These are phyloP conservation scores for Axis porcinus DNA, from an alignment of 2,113 vertebrate species.

Conservation along the genomic window DNA sequence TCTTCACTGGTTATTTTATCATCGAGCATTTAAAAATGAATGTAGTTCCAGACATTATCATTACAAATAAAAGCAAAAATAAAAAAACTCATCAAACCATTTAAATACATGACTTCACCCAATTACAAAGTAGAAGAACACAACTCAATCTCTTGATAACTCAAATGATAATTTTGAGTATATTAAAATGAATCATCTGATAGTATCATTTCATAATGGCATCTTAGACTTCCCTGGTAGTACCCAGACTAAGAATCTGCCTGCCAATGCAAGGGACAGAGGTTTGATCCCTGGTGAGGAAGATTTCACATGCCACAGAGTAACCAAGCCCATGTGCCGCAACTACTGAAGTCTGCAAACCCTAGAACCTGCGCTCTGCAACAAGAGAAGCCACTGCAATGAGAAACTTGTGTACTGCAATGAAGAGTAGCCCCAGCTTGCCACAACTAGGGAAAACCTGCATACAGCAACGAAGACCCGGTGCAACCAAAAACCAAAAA, in stretches of 20 bases:
- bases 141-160: not conserved
- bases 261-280: not conserved
- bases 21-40: not conserved
- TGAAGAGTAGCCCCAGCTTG: not conserved
- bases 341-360: not conserved
- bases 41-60: not conserved
- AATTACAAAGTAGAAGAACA: not conserved
- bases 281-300: not conserved
- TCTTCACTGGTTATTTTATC: not conserved
- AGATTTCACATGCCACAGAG: not conserved
- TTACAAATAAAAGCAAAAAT: not conserved
- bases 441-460: not conserved
- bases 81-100: not conserved
- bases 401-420: not conserved
- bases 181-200: not conserved
- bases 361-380: not conserved
- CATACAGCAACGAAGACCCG: not conserved
- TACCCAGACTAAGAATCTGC: not conserved
- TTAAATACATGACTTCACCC: not conserved
- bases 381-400: not conserved
- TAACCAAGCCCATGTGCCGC: not conserved
- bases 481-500: not conserved
- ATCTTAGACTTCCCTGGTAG: not conserved
- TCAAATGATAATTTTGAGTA: not conserved
- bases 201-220: not conserved